A percentile compares a stretch with the other conserved stretches of the same genome.
Evolutionary conservation across 2,797 vertebrate species (phyloP).

Genomic region (Hoplostethus atlanticus): DNA sequence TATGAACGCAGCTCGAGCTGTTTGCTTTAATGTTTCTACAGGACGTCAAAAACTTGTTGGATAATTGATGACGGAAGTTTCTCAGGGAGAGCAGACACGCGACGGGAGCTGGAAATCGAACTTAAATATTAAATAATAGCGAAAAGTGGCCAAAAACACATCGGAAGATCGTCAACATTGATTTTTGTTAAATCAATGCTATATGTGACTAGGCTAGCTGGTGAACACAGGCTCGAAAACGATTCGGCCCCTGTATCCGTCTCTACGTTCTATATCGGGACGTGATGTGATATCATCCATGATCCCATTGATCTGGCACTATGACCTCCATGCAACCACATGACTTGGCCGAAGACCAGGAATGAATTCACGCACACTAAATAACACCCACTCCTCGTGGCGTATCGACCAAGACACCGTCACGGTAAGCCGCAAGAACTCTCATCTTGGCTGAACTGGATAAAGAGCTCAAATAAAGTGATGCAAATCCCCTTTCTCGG

Average conservation of each 20-base stretch:
- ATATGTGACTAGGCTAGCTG: background rate
- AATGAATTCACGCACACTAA: slow-evolving; percentile 31
- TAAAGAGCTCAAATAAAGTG: slow-evolving; percentile 46
- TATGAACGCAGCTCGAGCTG: background rate
- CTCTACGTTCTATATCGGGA: slow-evolving; percentile 4
- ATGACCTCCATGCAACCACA: slow-evolving; percentile 32
- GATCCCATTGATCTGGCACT: slow-evolving; percentile 1
- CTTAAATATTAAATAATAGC: background rate
- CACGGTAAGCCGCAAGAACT: slow-evolving; percentile 34
- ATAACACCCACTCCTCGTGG: slow-evolving; percentile 30
- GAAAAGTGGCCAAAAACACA: background rate
- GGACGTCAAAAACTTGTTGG: slow-evolving; percentile 37
- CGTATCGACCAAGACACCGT: slow-evolving; percentile 20
- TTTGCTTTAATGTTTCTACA: slow-evolving; percentile 32
- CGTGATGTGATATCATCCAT: background rate
- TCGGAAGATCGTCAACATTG: background rate
- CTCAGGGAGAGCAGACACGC: background rate
- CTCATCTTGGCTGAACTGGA: slow-evolving; percentile 15
- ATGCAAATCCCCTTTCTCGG: slow-evolving; percentile 27
- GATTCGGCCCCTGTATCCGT: background rate
- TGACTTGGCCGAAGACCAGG: slow-evolving; percentile 33
- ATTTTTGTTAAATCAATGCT: background rate
- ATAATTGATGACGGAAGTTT: slow-evolving; percentile 42
- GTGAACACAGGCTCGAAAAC: too few relatives aligned
- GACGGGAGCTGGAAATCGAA: background rate